Evolutionary conservation across 2,797 vertebrate species (phyloP).

Genomic region (Coluber constrictor): DNA sequence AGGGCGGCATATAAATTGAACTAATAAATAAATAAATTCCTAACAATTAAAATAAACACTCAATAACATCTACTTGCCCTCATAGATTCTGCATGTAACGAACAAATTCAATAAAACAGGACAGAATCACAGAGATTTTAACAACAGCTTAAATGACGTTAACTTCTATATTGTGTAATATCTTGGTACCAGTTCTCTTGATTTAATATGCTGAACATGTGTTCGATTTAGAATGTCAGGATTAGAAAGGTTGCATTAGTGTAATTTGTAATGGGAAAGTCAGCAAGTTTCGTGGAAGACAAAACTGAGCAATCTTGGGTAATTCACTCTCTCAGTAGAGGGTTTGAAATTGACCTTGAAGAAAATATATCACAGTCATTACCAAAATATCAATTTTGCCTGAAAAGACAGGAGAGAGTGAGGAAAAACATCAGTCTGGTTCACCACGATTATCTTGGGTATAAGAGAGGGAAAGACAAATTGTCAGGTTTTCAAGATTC

Average conservation of each 20-base stretch:
- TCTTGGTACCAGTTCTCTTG: background rate
- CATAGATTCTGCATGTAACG: background rate
- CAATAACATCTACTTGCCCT: background rate
- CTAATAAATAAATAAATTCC: too few relatives aligned
- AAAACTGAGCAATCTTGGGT: background rate
- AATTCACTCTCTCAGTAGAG: background rate
- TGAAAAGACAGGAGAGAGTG: background rate
- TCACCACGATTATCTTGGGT: background rate
- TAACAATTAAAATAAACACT: background rate
- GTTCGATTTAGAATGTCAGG: background rate
- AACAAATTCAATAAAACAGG: background rate
- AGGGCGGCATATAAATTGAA: too few relatives aligned
- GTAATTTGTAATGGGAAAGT: background rate
- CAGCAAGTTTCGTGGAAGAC: background rate
- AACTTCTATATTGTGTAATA: background rate
- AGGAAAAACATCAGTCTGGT: background rate
- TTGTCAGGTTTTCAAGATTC: background rate
- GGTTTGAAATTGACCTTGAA: background rate
- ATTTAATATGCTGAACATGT: background rate
- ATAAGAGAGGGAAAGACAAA: background rate
- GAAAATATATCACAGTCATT: background rate
- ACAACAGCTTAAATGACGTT: background rate
- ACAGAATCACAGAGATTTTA: background rate
- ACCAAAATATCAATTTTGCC: background rate
- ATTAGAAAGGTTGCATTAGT: background rate